Percentiles rank a stretch among this genome's conserved stretches.
Evolutionary conservation across 1,140 invertebrate genomes (phyloP).

Genomic region (Euschistus heros): DNA sequence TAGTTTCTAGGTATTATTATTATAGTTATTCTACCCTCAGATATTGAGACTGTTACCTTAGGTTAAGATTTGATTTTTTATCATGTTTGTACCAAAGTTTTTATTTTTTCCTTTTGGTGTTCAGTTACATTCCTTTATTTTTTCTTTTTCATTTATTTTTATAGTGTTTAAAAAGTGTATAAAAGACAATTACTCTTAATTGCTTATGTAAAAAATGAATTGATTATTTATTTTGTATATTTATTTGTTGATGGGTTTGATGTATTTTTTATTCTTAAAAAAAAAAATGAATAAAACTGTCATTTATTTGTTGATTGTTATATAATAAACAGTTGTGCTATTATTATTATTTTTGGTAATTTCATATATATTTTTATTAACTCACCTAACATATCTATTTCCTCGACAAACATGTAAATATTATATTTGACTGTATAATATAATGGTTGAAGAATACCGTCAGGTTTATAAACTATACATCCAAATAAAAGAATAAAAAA

Average conservation of each 20-base stretch:
- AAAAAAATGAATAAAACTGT: not conserved
- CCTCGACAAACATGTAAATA: too few species aligned
- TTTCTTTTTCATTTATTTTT: not conserved
- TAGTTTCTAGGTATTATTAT: too few species aligned
- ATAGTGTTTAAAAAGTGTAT: not conserved
- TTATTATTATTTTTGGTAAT: too few species aligned
- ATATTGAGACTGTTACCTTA: constrained; percentile 17
- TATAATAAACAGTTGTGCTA: too few species aligned
- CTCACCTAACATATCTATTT: too few species aligned
- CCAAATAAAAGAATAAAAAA: too few species aligned
- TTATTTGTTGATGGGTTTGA: constrained; percentile 12
- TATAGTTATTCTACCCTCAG: constrained; percentile 7
- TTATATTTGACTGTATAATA: too few species aligned
- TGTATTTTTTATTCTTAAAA: not conserved
- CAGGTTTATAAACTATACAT: too few species aligned
- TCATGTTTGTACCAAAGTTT: not conserved
- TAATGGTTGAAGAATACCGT: too few species aligned
- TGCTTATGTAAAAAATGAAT: constrained; percentile 12
- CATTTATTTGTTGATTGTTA: constrained; percentile 6
- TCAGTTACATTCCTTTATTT: constrained; percentile 5
- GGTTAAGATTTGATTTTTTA: not conserved
- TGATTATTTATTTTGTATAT: constrained; percentile 16
- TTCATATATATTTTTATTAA: too few species aligned
- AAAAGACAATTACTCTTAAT: not conserved
- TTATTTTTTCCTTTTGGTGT: not conserved